Base-by-base conservation (phyloP, 2,888 invertebrate species). In the Chromoteleia sp. region DNA sequence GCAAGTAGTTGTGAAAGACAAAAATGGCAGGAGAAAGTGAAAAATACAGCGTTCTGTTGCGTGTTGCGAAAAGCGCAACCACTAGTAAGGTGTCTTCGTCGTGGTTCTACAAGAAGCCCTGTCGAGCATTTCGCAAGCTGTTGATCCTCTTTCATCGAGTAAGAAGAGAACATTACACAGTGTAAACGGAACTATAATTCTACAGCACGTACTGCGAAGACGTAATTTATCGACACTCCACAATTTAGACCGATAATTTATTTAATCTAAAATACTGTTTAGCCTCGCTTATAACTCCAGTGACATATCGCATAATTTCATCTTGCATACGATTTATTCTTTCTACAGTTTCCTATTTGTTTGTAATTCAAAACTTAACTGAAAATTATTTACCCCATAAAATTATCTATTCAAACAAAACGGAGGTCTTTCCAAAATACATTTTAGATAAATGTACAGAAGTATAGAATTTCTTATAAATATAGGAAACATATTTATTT, bases 71-170 rank as follows among this genome's bases (percentile, higher is more conserved):
- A 43, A 56, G 39, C 3, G 33, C 39, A 39, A 39, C 14, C 17
- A 5, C 15, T 50, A 43, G 8, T 1, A 4, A 29, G 33, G 30
- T 14, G 29, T 67, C 30, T 21, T 67, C 43, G n/a, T 41, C 19
- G 29, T 54, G 19, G 41, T 19, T 52, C 33, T 25, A 50, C 36
- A 52, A 67, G 19, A 52, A 19, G 4, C 14, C 29, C 19, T 50
- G 63, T 61, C 36, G 15, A 45, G 15, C 48, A 50, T 36, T 65
- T 65, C 33, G 21, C 63, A 30, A 50, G 21, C 17, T 17, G 36
- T 21, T 33, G 14, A 50, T 65, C 25, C 10, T 43, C 29, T 14
- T 59, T 43, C 41, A 8, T 15, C 12, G 15, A 7, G 6, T 15
- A 30, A 43, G 45, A 14, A 43, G 29, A 7, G 33, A 8, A 54